Evolutionary conservation across 2,888 invertebrate species (phyloP), one percentile per base, ranked within the genome.

Genomic region (Vannuccia rotundouncinata): DNA sequence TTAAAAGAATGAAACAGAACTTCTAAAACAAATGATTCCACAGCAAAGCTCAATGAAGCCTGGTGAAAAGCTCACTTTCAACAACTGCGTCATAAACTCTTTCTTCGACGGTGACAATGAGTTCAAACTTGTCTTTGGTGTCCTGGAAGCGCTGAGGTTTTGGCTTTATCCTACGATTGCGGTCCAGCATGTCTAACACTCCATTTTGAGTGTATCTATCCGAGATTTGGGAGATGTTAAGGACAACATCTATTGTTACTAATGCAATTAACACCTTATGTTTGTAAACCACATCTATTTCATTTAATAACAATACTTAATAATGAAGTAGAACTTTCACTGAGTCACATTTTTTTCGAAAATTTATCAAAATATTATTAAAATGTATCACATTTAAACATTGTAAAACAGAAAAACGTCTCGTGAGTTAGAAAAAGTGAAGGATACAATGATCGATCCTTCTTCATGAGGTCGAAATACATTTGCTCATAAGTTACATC

Each of bases 1-100:
- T n/a, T n/a, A n/a, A n/a, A n/a, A n/a, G n/a, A n/a, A n/a, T n/a
- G n/a, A n/a, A n/a, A n/a, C n/a, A n/a, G n/a, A n/a, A n/a, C n/a
- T n/a, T n/a, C n/a, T n/a, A n/a, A n/a, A n/a, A n/a, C n/a, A n/a
- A n/a, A n/a, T n/a, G n/a, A n/a, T n/a, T n/a, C n/a, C n/a, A n/a
- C n/a, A n/a, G n/a, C n/a, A n/a, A n/a, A n/a, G n/a, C n/a, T n/a
- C n/a, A n/a, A n/a, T n/a, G n/a, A n/a, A n/a, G n/a, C n/a, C n/a
- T n/a, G n/a, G n/a, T n/a, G n/a, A n/a, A n/a, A 83, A 27, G 84
- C 86, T 85, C 92, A 91, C 66, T 30, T 28, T 96, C 95, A 79
- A 95, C 91, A 27, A 98, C 95, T 91, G 98, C 95, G 88, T 99
- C 99, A 88, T 97, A 99, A 0, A 99, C 98, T 83, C 98, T 90